phyloP scores from a whole-genome alignment of 1,140 invertebrate genomes.

The Oncopodura yosiiana region DNA sequence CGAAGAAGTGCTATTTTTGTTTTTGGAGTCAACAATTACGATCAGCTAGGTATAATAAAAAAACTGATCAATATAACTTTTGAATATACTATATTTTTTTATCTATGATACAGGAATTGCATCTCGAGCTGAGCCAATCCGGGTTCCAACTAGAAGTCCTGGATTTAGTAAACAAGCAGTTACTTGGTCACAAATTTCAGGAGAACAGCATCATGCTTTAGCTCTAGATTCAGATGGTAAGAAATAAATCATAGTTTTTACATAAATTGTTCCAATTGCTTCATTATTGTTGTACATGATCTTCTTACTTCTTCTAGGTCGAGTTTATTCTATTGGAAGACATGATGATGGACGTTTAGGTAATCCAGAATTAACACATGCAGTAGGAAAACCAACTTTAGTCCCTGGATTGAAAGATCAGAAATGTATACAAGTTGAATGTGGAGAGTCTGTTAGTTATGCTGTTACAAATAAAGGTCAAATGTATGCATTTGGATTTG shows the following conservation, averaged over 20 bases:
- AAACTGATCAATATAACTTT: too few relatives aligned
- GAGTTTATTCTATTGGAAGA: conserved; percentile 67
- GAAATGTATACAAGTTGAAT: conserved; percentile 58
- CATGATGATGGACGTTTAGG: conserved; percentile 83
- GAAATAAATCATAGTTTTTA: conserved; percentile 9
- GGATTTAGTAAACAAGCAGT: conserved; percentile 41
- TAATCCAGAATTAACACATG: conserved; percentile 53
- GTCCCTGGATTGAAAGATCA: conserved; percentile 52
- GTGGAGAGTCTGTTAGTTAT: conserved; percentile 66
- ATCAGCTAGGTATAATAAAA: conserved; percentile 72
- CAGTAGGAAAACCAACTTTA: conserved; percentile 52
- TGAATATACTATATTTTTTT: conserved; percentile 40
- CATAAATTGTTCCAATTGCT: neutral
- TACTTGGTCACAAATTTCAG: conserved; percentile 49
- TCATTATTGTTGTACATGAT: too few relatives aligned
- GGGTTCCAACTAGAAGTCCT: conserved; percentile 11
- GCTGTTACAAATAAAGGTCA: conserved; percentile 70
- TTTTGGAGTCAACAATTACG: conserved; percentile 88
- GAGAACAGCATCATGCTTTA: conserved; percentile 77
- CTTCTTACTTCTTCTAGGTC: too few relatives aligned
- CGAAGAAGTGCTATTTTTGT: conserved; percentile 68
- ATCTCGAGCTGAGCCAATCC: conserved; percentile 39
- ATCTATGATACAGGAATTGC: conserved; percentile 44
- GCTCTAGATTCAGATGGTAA: conserved; percentile 55
- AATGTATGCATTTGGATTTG: conserved; percentile 85